Percentiles rank a stretch among this genome's conserved stretches.
phyloP scores from a whole-genome alignment of 2,888 invertebrate genomes.

The Pseudococcus viburni region DNA sequence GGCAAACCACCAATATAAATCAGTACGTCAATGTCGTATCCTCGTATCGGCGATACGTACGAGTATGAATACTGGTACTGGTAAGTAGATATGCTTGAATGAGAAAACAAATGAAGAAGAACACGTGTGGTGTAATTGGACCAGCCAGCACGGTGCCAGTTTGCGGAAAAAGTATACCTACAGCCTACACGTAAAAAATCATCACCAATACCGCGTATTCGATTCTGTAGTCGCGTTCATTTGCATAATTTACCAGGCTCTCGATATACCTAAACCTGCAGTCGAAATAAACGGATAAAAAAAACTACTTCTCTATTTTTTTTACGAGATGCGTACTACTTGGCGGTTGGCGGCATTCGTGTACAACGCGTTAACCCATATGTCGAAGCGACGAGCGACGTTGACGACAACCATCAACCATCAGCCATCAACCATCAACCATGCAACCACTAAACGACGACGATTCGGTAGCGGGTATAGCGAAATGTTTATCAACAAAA shows the following conservation, averaged over 20 bases:
- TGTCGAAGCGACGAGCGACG: neutral
- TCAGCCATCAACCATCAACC: neutral
- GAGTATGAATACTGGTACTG: too few relatives aligned
- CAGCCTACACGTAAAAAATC: neutral
- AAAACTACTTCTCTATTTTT: neutral
- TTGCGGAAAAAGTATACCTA: neutral
- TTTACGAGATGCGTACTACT: slow-evolving; percentile 29
- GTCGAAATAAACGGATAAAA: neutral
- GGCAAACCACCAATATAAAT: too few relatives aligned
- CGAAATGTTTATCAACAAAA: slow-evolving; percentile 44
- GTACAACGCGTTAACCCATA: neutral
- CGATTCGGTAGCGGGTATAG: neutral
- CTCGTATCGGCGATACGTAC: too few relatives aligned
- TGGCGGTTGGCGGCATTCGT: neutral
- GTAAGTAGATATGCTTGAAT: too few relatives aligned
- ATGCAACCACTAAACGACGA: too few relatives aligned
- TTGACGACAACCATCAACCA: neutral
- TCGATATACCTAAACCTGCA: neutral
- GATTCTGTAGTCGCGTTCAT: neutral
- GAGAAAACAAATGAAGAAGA: neutral
- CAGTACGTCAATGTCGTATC: too few relatives aligned
- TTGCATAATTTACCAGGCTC: neutral
- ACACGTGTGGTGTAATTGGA: slow-evolving; percentile 13
- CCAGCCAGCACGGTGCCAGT: slow-evolving; percentile 8
- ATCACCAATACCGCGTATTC: neutral